phyloP scores from a whole-genome alignment of 2,113 vertebrate genomes.

The Centropus unirufus region DNA sequence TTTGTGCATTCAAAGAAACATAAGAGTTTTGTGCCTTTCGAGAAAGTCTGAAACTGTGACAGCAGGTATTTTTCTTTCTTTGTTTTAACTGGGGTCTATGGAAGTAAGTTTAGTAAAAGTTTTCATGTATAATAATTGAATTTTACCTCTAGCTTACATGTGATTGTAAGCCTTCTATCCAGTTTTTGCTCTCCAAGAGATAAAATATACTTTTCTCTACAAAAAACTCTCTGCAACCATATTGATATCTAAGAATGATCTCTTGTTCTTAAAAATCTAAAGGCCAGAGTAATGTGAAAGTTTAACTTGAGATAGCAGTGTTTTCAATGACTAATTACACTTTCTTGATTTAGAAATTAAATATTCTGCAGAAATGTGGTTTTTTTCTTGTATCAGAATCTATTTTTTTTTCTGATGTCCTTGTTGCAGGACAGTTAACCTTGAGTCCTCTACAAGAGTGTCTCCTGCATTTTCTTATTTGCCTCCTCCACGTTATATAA shows the following conservation, averaged over 20 bases:
- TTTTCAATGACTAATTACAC: background rate
- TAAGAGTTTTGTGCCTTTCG: background rate
- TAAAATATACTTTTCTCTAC: background rate
- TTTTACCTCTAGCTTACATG: background rate
- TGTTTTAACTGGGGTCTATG: background rate
- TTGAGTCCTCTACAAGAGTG: background rate
- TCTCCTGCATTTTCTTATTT: conserved; percentile 15
- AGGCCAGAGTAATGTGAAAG: background rate
- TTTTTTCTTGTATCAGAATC: background rate
- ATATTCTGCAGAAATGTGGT: background rate
- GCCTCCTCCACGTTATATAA: background rate
- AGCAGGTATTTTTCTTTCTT: background rate
- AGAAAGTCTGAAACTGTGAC: background rate
- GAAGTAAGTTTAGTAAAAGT: background rate
- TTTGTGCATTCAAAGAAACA: accelerated
- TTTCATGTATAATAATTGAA: background rate
- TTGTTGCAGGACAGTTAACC: conserved; percentile 49
- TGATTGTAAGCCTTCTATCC: background rate
- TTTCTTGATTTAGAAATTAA: background rate
- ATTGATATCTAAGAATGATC: background rate
- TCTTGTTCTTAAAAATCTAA: background rate
- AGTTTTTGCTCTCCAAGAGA: background rate
- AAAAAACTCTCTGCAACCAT: background rate
- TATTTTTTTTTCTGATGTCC: background rate
- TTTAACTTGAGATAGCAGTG: background rate